A percentile compares a stretch with the other conserved stretches of the same genome.
Conservation (phyloP, 1,140 invertebrate genomes). For the Dendroctonus valens region DNA sequence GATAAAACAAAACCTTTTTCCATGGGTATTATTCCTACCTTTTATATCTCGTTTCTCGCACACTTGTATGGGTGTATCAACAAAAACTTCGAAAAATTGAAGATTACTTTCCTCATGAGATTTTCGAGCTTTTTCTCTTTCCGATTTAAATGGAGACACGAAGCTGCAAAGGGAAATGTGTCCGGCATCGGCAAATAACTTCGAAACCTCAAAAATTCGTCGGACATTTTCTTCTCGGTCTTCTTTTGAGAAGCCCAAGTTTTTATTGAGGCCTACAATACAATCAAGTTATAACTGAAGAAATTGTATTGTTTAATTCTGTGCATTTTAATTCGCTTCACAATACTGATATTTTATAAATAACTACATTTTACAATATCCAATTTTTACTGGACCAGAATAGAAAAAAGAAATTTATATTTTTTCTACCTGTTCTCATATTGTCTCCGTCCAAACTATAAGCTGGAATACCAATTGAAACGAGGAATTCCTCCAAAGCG, state of each 20-base stretch:
- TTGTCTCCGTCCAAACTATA: slow-evolving; percentile 99
- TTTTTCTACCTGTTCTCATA: slow-evolving; percentile 59
- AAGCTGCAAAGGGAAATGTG: slow-evolving; percentile 95
- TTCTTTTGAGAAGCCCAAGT: slow-evolving; percentile 90
- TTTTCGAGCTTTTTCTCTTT: slow-evolving; percentile 81
- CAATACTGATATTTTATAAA: neutral
- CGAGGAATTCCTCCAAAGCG: slow-evolving; percentile 89
- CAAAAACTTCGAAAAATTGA: slow-evolving; percentile 94
- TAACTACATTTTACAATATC: too few species aligned
- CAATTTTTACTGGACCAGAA: neutral
- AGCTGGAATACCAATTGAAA: slow-evolving; percentile 82
- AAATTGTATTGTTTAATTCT: too few species aligned
- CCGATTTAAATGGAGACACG: slow-evolving; percentile 94
- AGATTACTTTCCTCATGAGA: slow-evolving; percentile 84
- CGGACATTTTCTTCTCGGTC: slow-evolving; percentile 97
- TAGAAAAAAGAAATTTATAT: neutral
- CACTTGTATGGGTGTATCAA: slow-evolving; percentile 91
- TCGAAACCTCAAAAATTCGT: slow-evolving; percentile 89
- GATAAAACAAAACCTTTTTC: neutral
- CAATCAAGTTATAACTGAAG: too few species aligned
- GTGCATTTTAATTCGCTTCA: too few species aligned
- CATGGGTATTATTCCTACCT: slow-evolving; percentile 23
- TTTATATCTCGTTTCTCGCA: slow-evolving; percentile 96
- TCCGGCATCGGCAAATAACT: slow-evolving; percentile 96
- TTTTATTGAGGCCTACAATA: slow-evolving; percentile 83